A percentile compares a stretch with the other conserved stretches of the same genome.
Evolutionary conservation across 2,113 vertebrate species (phyloP).

Genomic region (Oreocharis arfaki): DNA sequence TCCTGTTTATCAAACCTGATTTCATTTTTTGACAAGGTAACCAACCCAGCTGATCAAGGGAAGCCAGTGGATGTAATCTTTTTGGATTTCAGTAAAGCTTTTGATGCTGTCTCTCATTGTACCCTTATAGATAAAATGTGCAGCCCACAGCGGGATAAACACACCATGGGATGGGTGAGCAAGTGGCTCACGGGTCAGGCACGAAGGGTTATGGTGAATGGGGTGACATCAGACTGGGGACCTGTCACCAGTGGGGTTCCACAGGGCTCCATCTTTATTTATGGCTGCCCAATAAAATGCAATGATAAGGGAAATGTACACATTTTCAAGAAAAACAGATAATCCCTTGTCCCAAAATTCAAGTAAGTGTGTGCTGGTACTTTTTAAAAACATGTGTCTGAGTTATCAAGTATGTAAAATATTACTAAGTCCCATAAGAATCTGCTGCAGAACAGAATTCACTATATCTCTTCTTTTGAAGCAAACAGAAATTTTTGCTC

Average conservation of each 20-base stretch:
- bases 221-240: neutral
- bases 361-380: neutral
- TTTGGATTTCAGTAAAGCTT: neutral
- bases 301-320: neutral
- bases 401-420: neutral
- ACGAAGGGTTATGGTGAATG: neutral
- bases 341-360: neutral
- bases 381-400: neutral
- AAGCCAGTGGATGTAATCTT: neutral
- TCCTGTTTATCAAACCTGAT: neutral
- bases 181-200: neutral
- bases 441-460: neutral
- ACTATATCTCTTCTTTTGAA: neutral
- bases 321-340: neutral
- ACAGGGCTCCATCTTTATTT: neutral
- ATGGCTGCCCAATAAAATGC: neutral
- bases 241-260: neutral
- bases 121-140: neutral
- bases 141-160: neutral
- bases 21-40: neutral
- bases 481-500: neutral
- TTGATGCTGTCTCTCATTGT: fast-evolving
- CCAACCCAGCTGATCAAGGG: neutral
- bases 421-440: neutral
- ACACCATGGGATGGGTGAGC: neutral